A percentile compares a stretch with the other conserved stretches of the same genome.
These are phyloP conservation scores for Ochropacha duplaris DNA, from an alignment of 2,888 invertebrate genomes.

Conservation along the genomic window DNA sequence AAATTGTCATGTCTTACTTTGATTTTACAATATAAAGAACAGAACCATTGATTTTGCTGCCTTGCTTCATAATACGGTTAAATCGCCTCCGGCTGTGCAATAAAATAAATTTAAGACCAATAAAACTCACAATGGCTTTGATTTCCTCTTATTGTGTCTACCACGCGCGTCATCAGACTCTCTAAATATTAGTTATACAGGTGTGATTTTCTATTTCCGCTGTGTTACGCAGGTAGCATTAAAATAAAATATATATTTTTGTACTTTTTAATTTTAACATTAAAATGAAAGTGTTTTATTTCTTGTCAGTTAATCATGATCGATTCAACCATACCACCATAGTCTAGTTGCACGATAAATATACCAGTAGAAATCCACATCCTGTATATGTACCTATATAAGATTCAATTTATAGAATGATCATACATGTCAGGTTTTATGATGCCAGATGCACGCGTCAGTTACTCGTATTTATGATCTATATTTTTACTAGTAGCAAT, in stretches of 20 bases:
- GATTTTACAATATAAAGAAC: neutral
- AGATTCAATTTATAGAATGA: neutral
- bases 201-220: no score
- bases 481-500: neutral
- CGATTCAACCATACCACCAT: no score
- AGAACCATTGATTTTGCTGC: neutral
- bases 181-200: conserved; percentile 15
- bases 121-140: conserved; percentile 64
- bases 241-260: no score
- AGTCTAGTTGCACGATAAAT: no score
- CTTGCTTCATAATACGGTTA: conserved; percentile 21
- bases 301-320: no score
- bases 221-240: no score
- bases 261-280: no score
- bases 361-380: neutral
- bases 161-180: conserved; percentile 46
- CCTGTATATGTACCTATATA: neutral
- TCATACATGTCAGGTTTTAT: neutral
- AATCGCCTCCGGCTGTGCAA: conserved; percentile 35
- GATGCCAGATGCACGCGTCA: neutral
- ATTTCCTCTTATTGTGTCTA: conserved; percentile 64
- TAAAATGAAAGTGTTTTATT: no score
- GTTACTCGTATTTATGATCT: conserved; percentile 17
- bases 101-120: conserved; percentile 65
- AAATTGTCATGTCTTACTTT: neutral